Conservation (phyloP, 2,888 invertebrate species). For the Drosophila emarginata region DNA sequence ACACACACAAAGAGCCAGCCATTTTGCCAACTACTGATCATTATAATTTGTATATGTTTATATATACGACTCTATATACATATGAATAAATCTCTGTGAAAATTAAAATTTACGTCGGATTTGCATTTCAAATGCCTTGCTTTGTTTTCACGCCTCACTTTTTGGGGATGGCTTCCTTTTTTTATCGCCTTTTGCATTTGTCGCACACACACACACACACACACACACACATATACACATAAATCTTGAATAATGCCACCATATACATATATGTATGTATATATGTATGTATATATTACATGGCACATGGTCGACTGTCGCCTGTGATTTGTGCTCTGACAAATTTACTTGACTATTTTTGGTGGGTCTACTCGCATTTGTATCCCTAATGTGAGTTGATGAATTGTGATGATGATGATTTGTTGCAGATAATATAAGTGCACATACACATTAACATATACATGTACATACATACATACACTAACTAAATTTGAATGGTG, state of each 20-base stretch:
- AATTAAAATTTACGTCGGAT: constrained; percentile 73
- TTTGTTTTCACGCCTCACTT: constrained; percentile 18
- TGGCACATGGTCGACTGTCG: constrained; percentile 1
- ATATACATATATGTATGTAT: constrained; percentile 29
- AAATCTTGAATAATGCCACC: constrained; percentile 67
- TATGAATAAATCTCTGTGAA: constrained; percentile 65
- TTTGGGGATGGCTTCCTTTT: constrained; percentile 14
- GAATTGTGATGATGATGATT: constrained; percentile 48
- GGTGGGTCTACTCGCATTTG: constrained; percentile 38
- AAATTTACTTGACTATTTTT: constrained; percentile 58
- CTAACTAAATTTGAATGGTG: neutral
- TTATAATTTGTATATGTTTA: constrained; percentile 46
- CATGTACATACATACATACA: neutral
- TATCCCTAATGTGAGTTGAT: constrained; percentile 56
- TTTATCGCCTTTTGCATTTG: constrained; percentile 58
- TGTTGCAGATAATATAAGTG: constrained; percentile 19
- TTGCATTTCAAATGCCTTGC: constrained; percentile 67
- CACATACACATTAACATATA: neutral
- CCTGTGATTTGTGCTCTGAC: constrained; percentile 62
- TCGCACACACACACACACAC: constrained; percentile 49
- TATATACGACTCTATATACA: constrained; percentile 15
- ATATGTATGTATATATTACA: constrained; percentile 16
- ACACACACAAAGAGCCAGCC: constrained; percentile 8
- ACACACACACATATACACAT: constrained; percentile 51
- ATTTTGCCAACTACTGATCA: constrained; percentile 61